Conservation (phyloP, 2,888 invertebrate species). For the Malacosoma neustria region DNA sequence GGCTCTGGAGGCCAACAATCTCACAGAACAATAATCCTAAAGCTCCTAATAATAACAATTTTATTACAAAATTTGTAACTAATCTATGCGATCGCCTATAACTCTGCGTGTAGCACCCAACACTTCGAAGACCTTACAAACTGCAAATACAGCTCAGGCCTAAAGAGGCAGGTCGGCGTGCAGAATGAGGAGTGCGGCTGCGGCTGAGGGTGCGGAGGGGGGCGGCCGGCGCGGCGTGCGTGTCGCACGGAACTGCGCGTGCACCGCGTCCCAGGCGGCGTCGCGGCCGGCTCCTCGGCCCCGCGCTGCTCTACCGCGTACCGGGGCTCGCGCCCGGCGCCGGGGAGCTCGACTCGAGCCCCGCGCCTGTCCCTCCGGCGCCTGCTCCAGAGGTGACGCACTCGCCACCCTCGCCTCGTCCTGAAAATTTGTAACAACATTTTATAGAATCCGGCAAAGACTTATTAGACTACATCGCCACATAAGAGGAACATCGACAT, state of each 20-base stretch:
- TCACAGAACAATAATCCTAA: too few relatives aligned
- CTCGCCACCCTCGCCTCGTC: conserved; percentile 22
- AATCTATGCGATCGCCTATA: too few relatives aligned
- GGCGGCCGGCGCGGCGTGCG: conserved; percentile 15
- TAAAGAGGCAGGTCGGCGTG: conserved; percentile 41
- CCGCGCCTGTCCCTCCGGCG: conserved; percentile 1
- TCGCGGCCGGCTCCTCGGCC: conserved; percentile 18
- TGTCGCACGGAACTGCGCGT: conserved; percentile 43
- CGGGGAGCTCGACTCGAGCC: conserved; percentile 3
- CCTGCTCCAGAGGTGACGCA: conserved; percentile 1
- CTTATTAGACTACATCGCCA: too few relatives aligned
- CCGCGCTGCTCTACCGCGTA: conserved; percentile 4
- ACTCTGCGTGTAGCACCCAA: too few relatives aligned
- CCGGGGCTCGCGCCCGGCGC: conserved; percentile 9
- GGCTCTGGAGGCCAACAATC: too few relatives aligned
- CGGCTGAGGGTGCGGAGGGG: conserved; percentile 24
- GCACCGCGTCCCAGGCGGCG: conserved; percentile 53
- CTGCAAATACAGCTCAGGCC: too few relatives aligned
- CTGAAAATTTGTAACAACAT: too few relatives aligned
- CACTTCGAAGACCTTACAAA: too few relatives aligned
- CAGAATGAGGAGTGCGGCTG: conserved; percentile 48
- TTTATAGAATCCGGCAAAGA: too few relatives aligned
- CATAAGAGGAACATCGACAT: too few relatives aligned
- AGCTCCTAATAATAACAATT: too few relatives aligned
- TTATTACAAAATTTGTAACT: too few relatives aligned